Conservation (phyloP, 2,113 vertebrate genomes). For the Deroptyus accipitrinus region DNA sequence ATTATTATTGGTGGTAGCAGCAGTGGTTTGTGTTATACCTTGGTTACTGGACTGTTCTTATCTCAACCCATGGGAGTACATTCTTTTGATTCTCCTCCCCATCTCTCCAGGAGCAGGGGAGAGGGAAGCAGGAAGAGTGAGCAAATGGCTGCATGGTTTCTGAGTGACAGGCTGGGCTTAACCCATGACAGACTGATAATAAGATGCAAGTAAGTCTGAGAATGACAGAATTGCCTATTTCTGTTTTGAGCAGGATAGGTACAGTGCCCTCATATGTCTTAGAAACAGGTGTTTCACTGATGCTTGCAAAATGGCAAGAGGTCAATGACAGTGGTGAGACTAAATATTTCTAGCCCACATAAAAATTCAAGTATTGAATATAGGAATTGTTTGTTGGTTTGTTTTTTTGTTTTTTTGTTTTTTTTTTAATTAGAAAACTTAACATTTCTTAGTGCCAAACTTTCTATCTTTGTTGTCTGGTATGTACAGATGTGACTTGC, state of each 20-base stretch:
- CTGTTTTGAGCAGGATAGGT: background rate
- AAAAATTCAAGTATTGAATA: background rate
- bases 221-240: background rate
- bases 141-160: too few relatives aligned
- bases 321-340: background rate
- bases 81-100: too few relatives aligned
- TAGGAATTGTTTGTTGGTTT: background rate
- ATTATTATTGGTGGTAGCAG: too few relatives aligned
- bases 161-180: too few relatives aligned
- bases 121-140: too few relatives aligned
- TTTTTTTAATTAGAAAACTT: background rate
- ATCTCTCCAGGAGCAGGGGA: too few relatives aligned
- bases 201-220: background rate
- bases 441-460: background rate
- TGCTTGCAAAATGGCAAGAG: background rate
- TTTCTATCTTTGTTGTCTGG: background rate
- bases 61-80: too few relatives aligned
- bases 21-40: too few relatives aligned
- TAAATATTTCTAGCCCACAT: background rate
- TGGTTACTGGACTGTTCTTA: too few relatives aligned
- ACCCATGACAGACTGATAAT: background rate
- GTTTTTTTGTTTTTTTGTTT: too few relatives aligned
- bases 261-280: background rate
- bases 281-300: background rate
- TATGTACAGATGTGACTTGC: background rate